Percentiles rank a stretch among this genome's conserved stretches.
Evolutionary conservation across 2,888 invertebrate genomes (phyloP).

Genomic region (Dicyrtomina minuta): DNA sequence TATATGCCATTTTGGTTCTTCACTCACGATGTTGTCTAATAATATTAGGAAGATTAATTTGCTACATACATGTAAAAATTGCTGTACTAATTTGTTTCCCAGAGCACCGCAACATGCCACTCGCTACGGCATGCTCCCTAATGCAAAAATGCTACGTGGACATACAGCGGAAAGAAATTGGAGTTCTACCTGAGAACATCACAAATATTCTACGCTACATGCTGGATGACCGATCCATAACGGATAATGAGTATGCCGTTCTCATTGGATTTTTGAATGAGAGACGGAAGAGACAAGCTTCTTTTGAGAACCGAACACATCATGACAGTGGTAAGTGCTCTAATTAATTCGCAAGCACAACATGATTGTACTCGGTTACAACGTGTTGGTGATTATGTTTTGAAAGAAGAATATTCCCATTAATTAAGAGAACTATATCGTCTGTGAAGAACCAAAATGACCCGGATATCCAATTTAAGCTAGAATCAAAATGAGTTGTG

Average conservation of each 20-base stretch:
- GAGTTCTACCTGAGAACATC: not conserved
- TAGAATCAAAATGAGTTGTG: no score
- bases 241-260: not conserved
- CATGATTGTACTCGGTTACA: no score
- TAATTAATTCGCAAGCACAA: not conserved
- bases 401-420: no score
- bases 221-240: not conserved
- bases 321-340: constrained; percentile 2
- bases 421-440: no score
- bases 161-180: constrained; percentile 10
- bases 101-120: constrained; percentile 28
- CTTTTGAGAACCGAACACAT: constrained; percentile 12
- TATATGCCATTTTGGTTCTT: no score
- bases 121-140: not conserved
- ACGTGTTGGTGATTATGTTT: no score
- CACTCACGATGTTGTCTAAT: no score
- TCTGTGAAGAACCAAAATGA: no score
- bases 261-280: constrained; percentile 14
- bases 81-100: not conserved
- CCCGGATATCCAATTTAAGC: no score
- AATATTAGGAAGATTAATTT: not conserved
- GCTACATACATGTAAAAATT: not conserved
- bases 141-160: constrained; percentile 13
- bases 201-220: not conserved
- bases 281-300: constrained; percentile 4